phyloP scores from a whole-genome alignment of 2,797 vertebrate species.

The Girardinus metallicus region DNA sequence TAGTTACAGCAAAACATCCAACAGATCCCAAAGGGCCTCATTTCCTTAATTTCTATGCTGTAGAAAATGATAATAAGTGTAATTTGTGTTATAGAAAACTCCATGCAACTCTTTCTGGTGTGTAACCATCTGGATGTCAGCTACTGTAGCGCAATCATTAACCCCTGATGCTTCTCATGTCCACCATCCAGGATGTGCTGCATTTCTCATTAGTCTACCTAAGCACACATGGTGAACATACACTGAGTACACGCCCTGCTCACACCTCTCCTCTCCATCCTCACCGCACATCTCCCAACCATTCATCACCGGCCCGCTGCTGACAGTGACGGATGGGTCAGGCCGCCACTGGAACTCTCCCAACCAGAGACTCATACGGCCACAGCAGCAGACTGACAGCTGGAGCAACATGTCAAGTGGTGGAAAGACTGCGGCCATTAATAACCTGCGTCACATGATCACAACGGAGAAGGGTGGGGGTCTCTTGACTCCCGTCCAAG shows the following conservation, averaged over 20 bases:
- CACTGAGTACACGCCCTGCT: slow-evolving; percentile 40
- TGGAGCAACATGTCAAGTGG: slow-evolving; percentile 99
- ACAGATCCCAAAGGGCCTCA: not conserved
- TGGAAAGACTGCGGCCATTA: slow-evolving; percentile 98
- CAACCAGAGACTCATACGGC: slow-evolving; percentile 91
- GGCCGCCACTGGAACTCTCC: slow-evolving; percentile 91
- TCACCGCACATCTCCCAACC: slow-evolving; percentile 79
- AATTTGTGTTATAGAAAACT: not conserved
- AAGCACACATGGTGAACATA: slow-evolving; percentile 36
- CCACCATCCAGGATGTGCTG: slow-evolving; percentile 43
- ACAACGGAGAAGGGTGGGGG: slow-evolving; percentile 8
- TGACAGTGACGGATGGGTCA: slow-evolving; percentile 99
- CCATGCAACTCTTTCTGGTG: not conserved
- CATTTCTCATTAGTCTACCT: slow-evolving; percentile 68
- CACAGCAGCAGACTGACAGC: slow-evolving; percentile 95
- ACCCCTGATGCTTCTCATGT: slow-evolving; percentile 57
- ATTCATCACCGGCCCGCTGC: slow-evolving; percentile 93
- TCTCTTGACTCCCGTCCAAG: slow-evolving; percentile 76
- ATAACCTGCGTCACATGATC: slow-evolving; percentile 97
- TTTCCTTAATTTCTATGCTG: not conserved
- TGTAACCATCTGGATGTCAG: slow-evolving; percentile 49
- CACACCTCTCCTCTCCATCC: slow-evolving; percentile 78
- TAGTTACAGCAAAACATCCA: not conserved
- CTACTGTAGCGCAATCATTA: slow-evolving; percentile 50
- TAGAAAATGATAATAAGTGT: not conserved